Evolutionary conservation across 1,140 invertebrate genomes (phyloP), one percentile per base, ranked within the genome.

Genomic region (Chymomyza costata): DNA sequence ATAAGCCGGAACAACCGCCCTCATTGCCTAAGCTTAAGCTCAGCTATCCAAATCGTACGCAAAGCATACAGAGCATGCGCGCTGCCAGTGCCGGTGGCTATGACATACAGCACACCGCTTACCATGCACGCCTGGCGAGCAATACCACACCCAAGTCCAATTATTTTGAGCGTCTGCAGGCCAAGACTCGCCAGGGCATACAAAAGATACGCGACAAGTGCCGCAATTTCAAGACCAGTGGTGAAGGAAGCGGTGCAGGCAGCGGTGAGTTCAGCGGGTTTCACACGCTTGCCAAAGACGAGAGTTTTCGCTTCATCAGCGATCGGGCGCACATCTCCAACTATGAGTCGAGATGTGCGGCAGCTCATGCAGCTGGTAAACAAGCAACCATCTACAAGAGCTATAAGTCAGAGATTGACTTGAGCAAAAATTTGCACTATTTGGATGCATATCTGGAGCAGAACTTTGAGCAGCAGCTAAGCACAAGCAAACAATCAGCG

Each of bases 371-470:
- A 0, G 48, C 54, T 0, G 60, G 50, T 60, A 71, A 67, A 6
- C 78, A 85, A 30, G 70, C 81, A 18, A 82, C 76, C 17, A 70
- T 84, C 34, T 86, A 86, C 30, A 86, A 86, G 50, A 85, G 84
- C 46, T 86, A 86, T 50, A 85, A 85, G 32, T 85, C 84, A 0
- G 84, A 86, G 59, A 82, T 86, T 3, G 84, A 86, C 50, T 58
- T 86, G 6, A 83, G 82, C 35, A 84, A 84, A 46, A 86, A 86
- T 47, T 50, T 86, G 10, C 74, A 85, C 48, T 86, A 86, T 39
- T 30, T 86, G 30, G 84, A 86, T 31, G 81, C 82, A 14, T 86
- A 85, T 31, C 35, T 84, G 14, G 76, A 83, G 68, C 73, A 84
- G 55, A 84, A 84, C 53, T 84, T 84, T 14, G 81, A 83, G 28